Percentiles rank a stretch among this genome's conserved stretches.
Evolutionary conservation across 30 jellyfish, hydroid and myxozoan species (phyloP).

Genomic region (Pseudorhiza aurosa): DNA sequence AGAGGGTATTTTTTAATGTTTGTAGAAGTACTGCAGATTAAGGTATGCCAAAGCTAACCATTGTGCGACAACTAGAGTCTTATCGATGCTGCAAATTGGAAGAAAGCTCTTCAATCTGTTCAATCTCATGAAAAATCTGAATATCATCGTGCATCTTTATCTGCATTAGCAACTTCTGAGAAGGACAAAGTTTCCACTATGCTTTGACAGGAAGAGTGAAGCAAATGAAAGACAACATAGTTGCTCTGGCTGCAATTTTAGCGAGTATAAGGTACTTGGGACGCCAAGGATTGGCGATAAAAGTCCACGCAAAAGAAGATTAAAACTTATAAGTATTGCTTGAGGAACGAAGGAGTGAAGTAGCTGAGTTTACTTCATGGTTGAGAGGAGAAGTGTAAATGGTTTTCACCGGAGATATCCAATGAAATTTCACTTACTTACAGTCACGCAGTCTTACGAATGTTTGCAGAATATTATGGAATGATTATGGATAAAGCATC

Average conservation of each 20-base stretch:
- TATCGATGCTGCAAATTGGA: neutral
- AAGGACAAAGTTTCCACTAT: constrained; percentile 18
- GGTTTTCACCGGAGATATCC: constrained; percentile 49
- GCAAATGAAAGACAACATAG: too few species aligned
- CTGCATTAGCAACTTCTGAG: constrained; percentile 32
- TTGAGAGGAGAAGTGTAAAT: constrained; percentile 58
- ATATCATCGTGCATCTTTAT: constrained; percentile 35
- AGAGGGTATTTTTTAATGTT: constrained; percentile 22
- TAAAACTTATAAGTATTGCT: constrained; percentile 42
- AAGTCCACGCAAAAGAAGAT: constrained; percentile 24
- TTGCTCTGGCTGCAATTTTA: constrained; percentile 41
- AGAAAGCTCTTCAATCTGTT: neutral
- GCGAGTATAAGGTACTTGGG: constrained; percentile 35
- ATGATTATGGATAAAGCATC: constrained; percentile 56
- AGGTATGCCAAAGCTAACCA: constrained; percentile 41
- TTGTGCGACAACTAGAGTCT: neutral
- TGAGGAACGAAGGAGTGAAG: constrained; percentile 35
- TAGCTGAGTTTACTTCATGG: constrained; percentile 39
- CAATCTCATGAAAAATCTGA: constrained; percentile 53
- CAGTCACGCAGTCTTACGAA: constrained; percentile 47
- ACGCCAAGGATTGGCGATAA: constrained; percentile 41
- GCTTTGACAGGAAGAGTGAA: too few species aligned
- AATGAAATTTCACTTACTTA: constrained; percentile 41
- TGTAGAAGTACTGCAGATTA: neutral
- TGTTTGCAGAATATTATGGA: constrained; percentile 46